Base-by-base conservation (phyloP, 1,140 invertebrate genomes). In the Aphelenchoides fujianensis region DNA sequence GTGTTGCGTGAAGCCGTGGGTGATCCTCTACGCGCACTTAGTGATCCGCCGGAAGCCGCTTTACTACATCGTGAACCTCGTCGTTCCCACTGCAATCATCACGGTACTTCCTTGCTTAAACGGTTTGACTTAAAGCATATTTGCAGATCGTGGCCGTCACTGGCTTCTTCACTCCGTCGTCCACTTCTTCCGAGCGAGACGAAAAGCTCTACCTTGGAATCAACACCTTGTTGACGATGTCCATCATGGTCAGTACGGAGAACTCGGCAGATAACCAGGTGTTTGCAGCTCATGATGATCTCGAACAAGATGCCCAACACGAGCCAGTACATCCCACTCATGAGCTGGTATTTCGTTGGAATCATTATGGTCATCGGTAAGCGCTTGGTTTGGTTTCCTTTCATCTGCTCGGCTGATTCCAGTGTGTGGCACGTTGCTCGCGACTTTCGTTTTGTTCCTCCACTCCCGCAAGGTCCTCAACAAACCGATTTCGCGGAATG, bases 101-200 rank as follows among this genome's bases (percentile, higher is more conserved):
- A 82, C 78, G n/a, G n/a, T 9, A 72, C 74, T 31, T 82, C 23
- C 80, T 83, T 31, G 82, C 81, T 12, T 76, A n/a, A n/a, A n/a
- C n/a, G n/a, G n/a, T n/a, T n/a, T n/a, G n/a, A n/a, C n/a, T n/a
- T n/a, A n/a, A n/a, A n/a, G n/a, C n/a, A n/a, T n/a, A n/a, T n/a
- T n/a, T n/a, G n/a, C n/a, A n/a, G n/a, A n/a, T n/a, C n/a, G n/a
- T n/a, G n/a, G n/a, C n/a, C n/a, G n/a, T n/a, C n/a, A n/a, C n/a
- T n/a, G n/a, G n/a, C n/a, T 83, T 84, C 68, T 83, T 83, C 62
- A 84, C 83, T 9, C 82, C 82, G 0, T 83, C 82, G 2, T 77
- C 76, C 0, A 84, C 80, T 3, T 71, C 71, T 3, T 76, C 69
- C 23, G 82, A 83, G 68, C 63, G 82, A 16, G 81, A 83, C 62